phyloP scores from a whole-genome alignment of 2,888 invertebrate genomes.

The Flabesymbios commensalis region DNA sequence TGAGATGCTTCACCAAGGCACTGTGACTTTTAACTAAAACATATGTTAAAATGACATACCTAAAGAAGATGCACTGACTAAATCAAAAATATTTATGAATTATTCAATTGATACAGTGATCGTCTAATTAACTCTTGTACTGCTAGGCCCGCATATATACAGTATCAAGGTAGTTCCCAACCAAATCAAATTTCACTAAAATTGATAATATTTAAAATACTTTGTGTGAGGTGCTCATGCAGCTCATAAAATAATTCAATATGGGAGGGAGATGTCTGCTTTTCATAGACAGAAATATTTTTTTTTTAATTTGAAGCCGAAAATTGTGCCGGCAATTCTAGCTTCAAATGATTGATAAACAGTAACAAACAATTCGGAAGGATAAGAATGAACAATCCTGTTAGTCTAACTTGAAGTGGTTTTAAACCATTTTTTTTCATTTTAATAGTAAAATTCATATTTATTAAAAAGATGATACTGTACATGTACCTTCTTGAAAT shows the following conservation, averaged over 20 bases:
- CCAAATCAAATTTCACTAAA: too few relatives aligned
- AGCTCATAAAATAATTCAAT: too few relatives aligned
- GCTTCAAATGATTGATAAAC: too few relatives aligned
- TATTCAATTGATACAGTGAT: not conserved
- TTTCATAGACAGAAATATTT: too few relatives aligned
- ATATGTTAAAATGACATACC: not conserved
- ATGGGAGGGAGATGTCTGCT: too few relatives aligned
- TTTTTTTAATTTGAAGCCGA: too few relatives aligned
- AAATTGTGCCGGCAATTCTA: too few relatives aligned
- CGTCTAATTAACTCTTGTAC: too few relatives aligned
- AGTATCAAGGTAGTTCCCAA: too few relatives aligned
- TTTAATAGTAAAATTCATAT: not conserved
- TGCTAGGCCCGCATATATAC: too few relatives aligned
- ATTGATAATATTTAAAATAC: too few relatives aligned
- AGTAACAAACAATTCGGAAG: not conserved
- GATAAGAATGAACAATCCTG: not conserved
- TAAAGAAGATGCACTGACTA: not conserved
- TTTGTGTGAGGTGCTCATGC: too few relatives aligned
- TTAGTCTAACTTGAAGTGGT: not conserved
- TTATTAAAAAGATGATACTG: not conserved
- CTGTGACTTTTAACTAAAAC: conserved; percentile 60
- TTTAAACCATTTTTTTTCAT: not conserved
- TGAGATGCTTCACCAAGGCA: conserved; percentile 57
- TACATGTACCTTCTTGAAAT: conserved; percentile 59
- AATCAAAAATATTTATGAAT: not conserved